These are phyloP conservation scores for Ectemnius continuus DNA, from an alignment of 2,888 invertebrate species.

Conservation along the genomic window DNA sequence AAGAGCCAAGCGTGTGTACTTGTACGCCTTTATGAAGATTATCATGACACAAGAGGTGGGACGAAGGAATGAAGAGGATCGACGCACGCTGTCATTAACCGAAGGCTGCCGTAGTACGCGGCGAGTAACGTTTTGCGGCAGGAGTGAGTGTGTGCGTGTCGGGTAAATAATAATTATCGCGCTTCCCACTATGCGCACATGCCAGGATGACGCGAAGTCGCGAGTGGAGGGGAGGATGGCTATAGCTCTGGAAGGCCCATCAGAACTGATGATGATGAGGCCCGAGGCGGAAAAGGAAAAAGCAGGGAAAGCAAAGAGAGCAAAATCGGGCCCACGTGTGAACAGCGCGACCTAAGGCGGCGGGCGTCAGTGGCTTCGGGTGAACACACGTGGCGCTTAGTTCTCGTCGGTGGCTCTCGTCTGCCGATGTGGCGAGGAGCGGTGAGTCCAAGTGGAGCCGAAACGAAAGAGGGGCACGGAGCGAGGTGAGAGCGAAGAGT, in stretches of 20 bases:
- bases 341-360: constrained; percentile 68
- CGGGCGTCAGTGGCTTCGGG: constrained; percentile 52
- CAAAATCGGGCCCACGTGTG: constrained; percentile 71
- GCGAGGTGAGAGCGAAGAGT: constrained; percentile 12
- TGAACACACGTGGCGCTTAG: constrained; percentile 43
- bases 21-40: no score
- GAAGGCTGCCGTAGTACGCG: constrained; percentile 30
- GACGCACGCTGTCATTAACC: constrained; percentile 67
- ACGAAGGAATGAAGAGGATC: neutral
- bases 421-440: constrained; percentile 26
- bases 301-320: constrained; percentile 51
- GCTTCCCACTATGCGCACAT: constrained; percentile 31
- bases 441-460: constrained; percentile 30
- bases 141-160: constrained; percentile 62
- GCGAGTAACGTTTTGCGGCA: constrained; percentile 17
- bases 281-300: neutral
- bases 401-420: constrained; percentile 15
- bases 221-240: neutral
- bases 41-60: constrained; percentile 13
- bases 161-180: constrained; percentile 69
- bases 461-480: constrained; percentile 21
- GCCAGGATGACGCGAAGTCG: constrained; percentile 17
- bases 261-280: neutral
- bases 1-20: neutral
- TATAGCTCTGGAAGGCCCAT: constrained; percentile 10